A percentile compares a stretch with the other conserved stretches of the same genome.
Evolutionary conservation across 2,113 vertebrate genomes (phyloP).

Genomic region (Pachycephala philippinensis): DNA sequence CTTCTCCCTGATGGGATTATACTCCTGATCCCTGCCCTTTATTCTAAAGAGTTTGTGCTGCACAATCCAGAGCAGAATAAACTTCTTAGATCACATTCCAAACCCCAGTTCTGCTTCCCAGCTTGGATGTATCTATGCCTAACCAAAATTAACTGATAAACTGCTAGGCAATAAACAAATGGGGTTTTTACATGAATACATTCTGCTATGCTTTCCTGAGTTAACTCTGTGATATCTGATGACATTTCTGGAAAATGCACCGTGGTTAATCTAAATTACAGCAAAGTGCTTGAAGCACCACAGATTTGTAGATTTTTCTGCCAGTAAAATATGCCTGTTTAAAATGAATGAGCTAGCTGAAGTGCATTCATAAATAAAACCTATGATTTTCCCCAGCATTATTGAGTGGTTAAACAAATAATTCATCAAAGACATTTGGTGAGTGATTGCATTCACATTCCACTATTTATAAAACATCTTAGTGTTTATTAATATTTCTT

Average conservation of each 20-base stretch:
- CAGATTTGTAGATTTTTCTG: constrained; percentile 3
- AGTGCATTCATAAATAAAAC: constrained; percentile 8
- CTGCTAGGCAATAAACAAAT: neutral
- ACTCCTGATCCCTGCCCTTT: neutral
- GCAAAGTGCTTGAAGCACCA: neutral
- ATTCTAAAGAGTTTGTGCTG: neutral
- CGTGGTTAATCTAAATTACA: neutral
- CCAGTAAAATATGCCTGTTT: constrained; percentile 28
- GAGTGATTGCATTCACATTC: neutral
- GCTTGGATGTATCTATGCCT: neutral
- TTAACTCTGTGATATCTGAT: neutral
- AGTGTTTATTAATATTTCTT: neutral
- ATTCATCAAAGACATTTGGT: neutral
- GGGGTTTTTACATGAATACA: neutral
- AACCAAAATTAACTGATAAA: neutral
- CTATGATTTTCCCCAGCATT: neutral
- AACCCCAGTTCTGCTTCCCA: neutral
- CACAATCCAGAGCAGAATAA: neutral
- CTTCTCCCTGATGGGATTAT: neutral
- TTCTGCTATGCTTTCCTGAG: neutral
- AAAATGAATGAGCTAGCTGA: neutral
- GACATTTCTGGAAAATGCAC: neutral
- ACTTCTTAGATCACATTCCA: neutral
- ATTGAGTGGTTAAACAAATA: constrained; percentile 13
- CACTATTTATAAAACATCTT: neutral